Conservation (phyloP, 1,140 invertebrate species). For the Heliconius nattereri region DNA sequence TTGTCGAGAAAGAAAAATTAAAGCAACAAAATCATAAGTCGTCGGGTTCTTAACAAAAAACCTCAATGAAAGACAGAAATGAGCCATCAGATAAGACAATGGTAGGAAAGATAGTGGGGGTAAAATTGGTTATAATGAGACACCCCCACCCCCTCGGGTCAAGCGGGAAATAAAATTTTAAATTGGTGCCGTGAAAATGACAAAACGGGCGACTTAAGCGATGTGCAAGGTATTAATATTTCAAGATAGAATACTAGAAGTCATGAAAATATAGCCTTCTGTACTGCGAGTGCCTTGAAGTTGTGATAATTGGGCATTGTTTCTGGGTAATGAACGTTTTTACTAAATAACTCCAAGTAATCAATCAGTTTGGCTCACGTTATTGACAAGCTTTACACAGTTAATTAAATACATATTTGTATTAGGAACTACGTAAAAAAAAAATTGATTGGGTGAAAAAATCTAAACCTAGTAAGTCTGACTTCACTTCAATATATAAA, state of each 20-base stretch:
- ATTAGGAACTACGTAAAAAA: too few species aligned
- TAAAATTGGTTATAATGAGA: conserved; percentile 79
- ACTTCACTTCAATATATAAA: too few species aligned
- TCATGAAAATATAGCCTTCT: neutral
- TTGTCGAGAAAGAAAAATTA: conserved; percentile 25
- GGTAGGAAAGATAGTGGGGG: conserved; percentile 64
- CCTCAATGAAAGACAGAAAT: conserved; percentile 66
- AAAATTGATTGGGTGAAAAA: too few species aligned
- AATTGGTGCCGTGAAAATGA: conserved; percentile 77
- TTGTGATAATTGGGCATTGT: conserved; percentile 2
- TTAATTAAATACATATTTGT: neutral
- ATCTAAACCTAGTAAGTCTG: neutral
- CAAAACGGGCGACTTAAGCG: conserved; percentile 58
- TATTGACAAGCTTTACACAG: neutral
- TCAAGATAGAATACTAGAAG: conserved; percentile 6
- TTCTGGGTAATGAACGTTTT: neutral
- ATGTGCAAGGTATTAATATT: conserved; percentile 38
- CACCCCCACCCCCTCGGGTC: conserved; percentile 55
- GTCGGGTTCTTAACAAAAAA: conserved; percentile 61
- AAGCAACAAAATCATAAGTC: conserved; percentile 30
- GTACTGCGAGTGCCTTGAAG: neutral
- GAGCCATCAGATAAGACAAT: conserved; percentile 72
- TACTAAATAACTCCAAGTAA: neutral
- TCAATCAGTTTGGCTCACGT: neutral
- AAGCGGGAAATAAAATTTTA: conserved; percentile 77